Evolutionary conservation across 2,888 invertebrate species (phyloP).

Genomic region (Lasioglossum lativentre): DNA sequence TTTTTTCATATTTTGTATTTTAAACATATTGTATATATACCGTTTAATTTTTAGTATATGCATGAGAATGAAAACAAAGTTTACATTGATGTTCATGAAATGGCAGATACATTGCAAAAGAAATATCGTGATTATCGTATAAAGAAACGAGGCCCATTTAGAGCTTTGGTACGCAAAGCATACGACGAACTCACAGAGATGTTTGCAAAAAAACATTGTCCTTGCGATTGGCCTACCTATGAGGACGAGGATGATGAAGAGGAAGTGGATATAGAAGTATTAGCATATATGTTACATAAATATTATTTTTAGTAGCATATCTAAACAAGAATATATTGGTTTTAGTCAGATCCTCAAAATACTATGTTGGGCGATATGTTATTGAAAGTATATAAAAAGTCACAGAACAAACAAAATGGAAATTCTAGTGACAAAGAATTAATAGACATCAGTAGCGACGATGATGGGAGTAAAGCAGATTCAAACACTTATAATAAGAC

Average conservation of each 20-base stretch:
- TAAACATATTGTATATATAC: conserved; percentile 67
- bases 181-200: conserved; percentile 88
- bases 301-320: conserved; percentile 23
- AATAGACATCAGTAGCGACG: conserved; percentile 93
- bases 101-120: conserved; percentile 92
- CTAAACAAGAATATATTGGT: conserved; percentile 38
- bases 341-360: conserved; percentile 77
- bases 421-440: conserved; percentile 89
- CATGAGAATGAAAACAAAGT: conserved; percentile 92
- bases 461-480: conserved; percentile 80
- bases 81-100: conserved; percentile 92
- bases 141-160: conserved; percentile 92
- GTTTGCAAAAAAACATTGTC: conserved; percentile 77
- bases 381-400: conserved; percentile 85
- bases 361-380: conserved; percentile 83
- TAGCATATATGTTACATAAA: background rate
- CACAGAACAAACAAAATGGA: conserved; percentile 77
- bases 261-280: conserved; percentile 81
- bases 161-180: conserved; percentile 89
- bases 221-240: conserved; percentile 85
- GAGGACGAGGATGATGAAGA: conserved; percentile 85
- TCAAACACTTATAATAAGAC: conserved; percentile 49
- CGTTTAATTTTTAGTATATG: conserved; percentile 87
- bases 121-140: conserved; percentile 92
- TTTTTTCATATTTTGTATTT: conserved; percentile 7